Evolutionary conservation across 2,113 vertebrate genomes (phyloP).

Genomic region (Nycticorax nycticorax): DNA sequence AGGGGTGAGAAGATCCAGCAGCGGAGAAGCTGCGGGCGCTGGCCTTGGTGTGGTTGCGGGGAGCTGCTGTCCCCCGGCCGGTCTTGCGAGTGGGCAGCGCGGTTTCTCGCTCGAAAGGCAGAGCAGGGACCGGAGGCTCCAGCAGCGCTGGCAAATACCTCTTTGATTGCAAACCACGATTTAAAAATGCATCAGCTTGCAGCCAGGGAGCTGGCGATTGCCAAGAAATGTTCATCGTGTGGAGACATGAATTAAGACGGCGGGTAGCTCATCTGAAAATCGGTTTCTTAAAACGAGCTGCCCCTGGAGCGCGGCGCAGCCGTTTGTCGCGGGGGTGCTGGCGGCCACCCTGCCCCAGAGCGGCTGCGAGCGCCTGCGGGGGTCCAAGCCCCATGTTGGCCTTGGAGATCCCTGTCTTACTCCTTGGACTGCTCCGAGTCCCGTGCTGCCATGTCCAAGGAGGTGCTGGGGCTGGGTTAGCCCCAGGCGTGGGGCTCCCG

Average conservation of each 20-base stretch:
- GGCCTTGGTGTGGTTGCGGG: not conserved
- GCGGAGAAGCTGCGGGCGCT: not conserved
- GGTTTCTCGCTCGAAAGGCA: not conserved
- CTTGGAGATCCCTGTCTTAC: accelerated
- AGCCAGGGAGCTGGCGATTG: not conserved
- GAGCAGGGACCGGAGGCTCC: not conserved
- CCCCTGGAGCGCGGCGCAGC: accelerated
- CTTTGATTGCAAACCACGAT: not conserved
- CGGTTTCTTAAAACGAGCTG: not conserved
- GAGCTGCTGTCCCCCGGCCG: not conserved
- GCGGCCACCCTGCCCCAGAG: not conserved
- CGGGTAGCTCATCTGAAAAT: not conserved
- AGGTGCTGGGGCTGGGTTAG: not conserved
- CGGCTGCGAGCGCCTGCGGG: not conserved
- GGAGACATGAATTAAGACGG: not conserved
- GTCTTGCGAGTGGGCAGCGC: not conserved
- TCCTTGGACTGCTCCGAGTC: accelerated
- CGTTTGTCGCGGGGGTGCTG: accelerated
- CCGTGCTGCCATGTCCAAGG: accelerated
- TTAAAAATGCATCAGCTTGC: not conserved
- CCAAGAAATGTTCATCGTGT: conserved; percentile 45
- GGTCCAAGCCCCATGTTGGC: accelerated
- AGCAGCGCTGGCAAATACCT: conserved; percentile 1
- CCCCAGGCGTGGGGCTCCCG: accelerated
- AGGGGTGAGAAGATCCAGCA: not conserved